Base-by-base conservation (phyloP, 2,113 vertebrate genomes). In the Pan paniscus region DNA sequence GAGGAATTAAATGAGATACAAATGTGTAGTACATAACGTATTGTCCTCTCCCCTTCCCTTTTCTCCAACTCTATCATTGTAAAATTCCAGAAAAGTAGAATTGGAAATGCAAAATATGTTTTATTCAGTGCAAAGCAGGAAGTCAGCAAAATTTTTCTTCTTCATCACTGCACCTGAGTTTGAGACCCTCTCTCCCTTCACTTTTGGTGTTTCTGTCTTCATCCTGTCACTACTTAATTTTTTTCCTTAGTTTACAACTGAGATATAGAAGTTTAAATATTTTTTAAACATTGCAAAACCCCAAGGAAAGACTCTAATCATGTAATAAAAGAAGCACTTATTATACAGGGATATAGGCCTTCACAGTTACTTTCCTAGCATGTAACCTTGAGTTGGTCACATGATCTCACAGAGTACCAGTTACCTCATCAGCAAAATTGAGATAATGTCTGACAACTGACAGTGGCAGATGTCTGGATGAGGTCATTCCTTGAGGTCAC, bases 401-500 rank as follows among this genome's bases (percentile, higher is more conserved):
- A 23, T 84, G 72, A 72, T 57, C 55, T 90, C 30, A 2, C 50
- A 52, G 52, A 88, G 68, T 81, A 48, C 67, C 70, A 43, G 73
- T 96, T 96, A 96, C 88, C 79, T 97, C 97, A 96, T 94, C 94
- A 67, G 38, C 94, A 85, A 84, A 90, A 78, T 40, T 97, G 97
- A 96, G 92, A 96, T 95, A 86, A 96, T 94, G 90, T 97, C 96
- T 98, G 94, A 96, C 57, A 93, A 22, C 43, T 96, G 80, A 95
- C 76, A 78, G 38, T 79, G 38, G 92, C 86, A 90, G 94, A 88
- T 85, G 75, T 27, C 90, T 94, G 70, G 25, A 72, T 93, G 95
- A 96, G 84, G 64, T 96, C 83, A 95, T 96, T 61, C 59, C 67
- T 79, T 79, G 81, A 94, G 78, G 85, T 91, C 91, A 94, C 52